These are phyloP conservation scores for Rhabdomys dilectus DNA, from an alignment of 2,113 vertebrate species.

Conservation along the genomic window DNA sequence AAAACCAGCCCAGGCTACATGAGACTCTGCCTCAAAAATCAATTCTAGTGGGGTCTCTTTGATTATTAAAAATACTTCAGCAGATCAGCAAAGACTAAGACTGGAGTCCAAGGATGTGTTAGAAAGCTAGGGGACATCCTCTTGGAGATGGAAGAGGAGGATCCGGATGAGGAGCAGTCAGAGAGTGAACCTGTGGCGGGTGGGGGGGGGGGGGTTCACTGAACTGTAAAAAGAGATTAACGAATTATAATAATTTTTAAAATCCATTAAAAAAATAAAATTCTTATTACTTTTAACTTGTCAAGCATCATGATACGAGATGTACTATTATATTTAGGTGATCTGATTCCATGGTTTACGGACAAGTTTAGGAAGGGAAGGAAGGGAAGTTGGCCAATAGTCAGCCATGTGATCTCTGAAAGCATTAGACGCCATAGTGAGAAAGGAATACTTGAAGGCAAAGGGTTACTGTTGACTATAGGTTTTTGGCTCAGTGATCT, in stretches of 20 bases:
- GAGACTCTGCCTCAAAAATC: not conserved
- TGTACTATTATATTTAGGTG: not conserved
- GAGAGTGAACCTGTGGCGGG: too few species aligned
- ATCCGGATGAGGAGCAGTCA: too few species aligned
- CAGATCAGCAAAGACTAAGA: not conserved
- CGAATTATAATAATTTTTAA: too few species aligned
- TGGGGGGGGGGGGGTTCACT: too few species aligned
- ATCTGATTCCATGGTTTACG: not conserved
- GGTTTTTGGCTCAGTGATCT: not conserved
- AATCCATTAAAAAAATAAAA: not conserved
- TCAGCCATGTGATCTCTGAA: not conserved
- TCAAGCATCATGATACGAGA: not conserved
- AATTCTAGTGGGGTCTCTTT: not conserved
- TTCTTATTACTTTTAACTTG: not conserved
- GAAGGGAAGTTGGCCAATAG: not conserved
- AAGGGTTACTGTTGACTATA: not conserved
- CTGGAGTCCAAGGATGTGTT: too few species aligned
- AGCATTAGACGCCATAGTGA: not conserved
- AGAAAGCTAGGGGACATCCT: too few species aligned
- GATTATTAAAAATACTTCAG: conserved; percentile 15
- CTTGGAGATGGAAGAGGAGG: too few species aligned
- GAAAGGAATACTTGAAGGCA: not conserved
- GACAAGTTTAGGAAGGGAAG: not conserved
- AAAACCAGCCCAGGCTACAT: not conserved
- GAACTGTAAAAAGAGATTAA: too few species aligned